Percentiles rank a stretch among this genome's conserved stretches.
phyloP scores from a whole-genome alignment of 2,888 invertebrate genomes.

The Alloscopus bannaensis region DNA sequence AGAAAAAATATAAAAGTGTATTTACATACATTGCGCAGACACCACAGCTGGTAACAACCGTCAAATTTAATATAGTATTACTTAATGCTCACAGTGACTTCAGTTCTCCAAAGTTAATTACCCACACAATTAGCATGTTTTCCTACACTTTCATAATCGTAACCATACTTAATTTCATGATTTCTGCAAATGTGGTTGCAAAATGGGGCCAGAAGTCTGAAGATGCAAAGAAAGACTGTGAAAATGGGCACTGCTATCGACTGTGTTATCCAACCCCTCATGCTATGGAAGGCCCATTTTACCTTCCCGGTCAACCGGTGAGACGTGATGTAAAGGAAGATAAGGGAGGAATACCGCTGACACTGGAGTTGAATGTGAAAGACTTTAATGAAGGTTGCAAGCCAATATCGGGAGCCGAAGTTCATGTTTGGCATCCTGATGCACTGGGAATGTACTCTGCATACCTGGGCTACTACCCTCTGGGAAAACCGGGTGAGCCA shows the following conservation, averaged over 20 bases:
- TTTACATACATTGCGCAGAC: too few relatives aligned
- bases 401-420: conserved; percentile 51
- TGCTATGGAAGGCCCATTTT: conserved; percentile 66
- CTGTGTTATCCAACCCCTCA: conserved; percentile 56
- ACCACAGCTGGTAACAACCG: too few relatives aligned
- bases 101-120: too few relatives aligned
- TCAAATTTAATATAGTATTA: too few relatives aligned
- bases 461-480: conserved; percentile 63
- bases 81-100: too few relatives aligned
- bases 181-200: background rate
- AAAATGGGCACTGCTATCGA: conserved; percentile 44
- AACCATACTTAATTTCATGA: conserved; percentile 1
- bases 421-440: conserved; percentile 67
- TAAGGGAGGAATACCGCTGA: conserved; percentile 50
- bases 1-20: too few relatives aligned
- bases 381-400: conserved; percentile 49
- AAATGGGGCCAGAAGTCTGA: conserved; percentile 41
- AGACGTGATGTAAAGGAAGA: conserved; percentile 59
- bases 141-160: too few relatives aligned
- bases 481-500: conserved; percentile 59
- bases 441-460: conserved; percentile 66
- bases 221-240: conserved; percentile 25
- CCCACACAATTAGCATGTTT: too few relatives aligned
- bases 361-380: conserved; percentile 51
- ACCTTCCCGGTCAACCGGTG: conserved; percentile 43